Evolutionary conservation across 2,888 invertebrate species (phyloP), one percentile per base, ranked within the genome.

Genomic region (Rhorus exstirpatorius): DNA sequence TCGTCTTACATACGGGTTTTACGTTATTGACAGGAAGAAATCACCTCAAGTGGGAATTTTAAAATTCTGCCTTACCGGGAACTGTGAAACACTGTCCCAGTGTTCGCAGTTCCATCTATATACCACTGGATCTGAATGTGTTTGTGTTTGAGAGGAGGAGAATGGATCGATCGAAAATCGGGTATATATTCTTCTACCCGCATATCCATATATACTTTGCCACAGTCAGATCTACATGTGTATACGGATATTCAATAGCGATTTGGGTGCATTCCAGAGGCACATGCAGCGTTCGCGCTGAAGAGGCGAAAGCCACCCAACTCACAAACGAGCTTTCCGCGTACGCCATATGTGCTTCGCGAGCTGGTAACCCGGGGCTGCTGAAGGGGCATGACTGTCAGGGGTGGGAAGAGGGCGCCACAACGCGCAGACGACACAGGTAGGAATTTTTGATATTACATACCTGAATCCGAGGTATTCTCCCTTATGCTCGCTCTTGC

Each of bases 401-500:
- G 80, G 70, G 24, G 78, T 19, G 84, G 83, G 75, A 41, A 24
- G 55, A 51, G 65, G n/a, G 53, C 65, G 44, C 49, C 65, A 65
- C 78, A 70, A 77, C 65, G 14, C 10, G 60, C 88, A 87, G 87
- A 86, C 88, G 87, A 87, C 89, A 87, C 87, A 90, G 90, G 88
- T 88, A 88, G 91, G 90, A 90, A 90, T 90, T 88, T 90, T 90
- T 89, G 87, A 90, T 90, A 90, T 90, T 90, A 89, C 90, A 90
- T 90, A 90, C 91, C 91, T 88, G 88, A 88, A 87, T 84, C 84
- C 85, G 90, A 38, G 26, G 87, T 88, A 90, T 89, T 89, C 87
- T 89, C 77, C 77, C 70, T 55, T 68, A 53, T 55, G 72, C 51
- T 76, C 49, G 38, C 60, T 60, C 55, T 49, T 60, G 46, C 55